These are phyloP conservation scores for Ametastegia equiseti DNA, from an alignment of 2,888 invertebrate genomes.

Conservation along the genomic window DNA sequence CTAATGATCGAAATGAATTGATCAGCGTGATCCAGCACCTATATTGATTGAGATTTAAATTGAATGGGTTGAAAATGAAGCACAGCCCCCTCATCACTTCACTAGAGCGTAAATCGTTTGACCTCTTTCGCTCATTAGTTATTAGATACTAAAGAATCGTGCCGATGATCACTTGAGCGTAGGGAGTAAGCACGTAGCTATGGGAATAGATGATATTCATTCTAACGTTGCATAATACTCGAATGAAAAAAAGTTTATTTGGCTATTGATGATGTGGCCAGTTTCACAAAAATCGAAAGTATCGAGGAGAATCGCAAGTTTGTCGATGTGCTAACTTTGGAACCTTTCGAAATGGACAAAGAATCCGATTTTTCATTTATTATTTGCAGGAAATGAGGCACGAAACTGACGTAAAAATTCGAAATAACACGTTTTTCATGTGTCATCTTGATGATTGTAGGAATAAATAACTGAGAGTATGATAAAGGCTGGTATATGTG, in stretches of 20 bases:
- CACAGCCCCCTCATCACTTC: background rate
- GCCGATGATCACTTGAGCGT: background rate
- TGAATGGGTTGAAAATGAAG: background rate
- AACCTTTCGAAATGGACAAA: too few relatives aligned
- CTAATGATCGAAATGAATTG: background rate
- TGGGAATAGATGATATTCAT: background rate
- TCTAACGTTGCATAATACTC: background rate
- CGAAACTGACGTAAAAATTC: too few relatives aligned
- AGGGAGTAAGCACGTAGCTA: background rate
- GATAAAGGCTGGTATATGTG: constrained; percentile 9
- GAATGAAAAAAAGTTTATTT: too few relatives aligned
- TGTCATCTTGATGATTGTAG: constrained; percentile 1
- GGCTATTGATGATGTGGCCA: too few relatives aligned
- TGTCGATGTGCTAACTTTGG: too few relatives aligned
- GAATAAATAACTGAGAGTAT: background rate
- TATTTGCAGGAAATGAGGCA: too few relatives aligned
- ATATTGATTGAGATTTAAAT: background rate
- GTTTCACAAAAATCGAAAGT: too few relatives aligned
- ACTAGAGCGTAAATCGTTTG: background rate
- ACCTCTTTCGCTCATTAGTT: constrained; percentile 8
- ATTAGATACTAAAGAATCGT: constrained; percentile 14
- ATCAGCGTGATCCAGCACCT: background rate
- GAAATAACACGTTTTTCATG: background rate
- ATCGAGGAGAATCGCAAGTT: too few relatives aligned
- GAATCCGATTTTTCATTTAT: too few relatives aligned